These are phyloP conservation scores for Leucoraja erinaceus DNA, from an alignment of 2,113 vertebrate species.

Conservation along the genomic window DNA sequence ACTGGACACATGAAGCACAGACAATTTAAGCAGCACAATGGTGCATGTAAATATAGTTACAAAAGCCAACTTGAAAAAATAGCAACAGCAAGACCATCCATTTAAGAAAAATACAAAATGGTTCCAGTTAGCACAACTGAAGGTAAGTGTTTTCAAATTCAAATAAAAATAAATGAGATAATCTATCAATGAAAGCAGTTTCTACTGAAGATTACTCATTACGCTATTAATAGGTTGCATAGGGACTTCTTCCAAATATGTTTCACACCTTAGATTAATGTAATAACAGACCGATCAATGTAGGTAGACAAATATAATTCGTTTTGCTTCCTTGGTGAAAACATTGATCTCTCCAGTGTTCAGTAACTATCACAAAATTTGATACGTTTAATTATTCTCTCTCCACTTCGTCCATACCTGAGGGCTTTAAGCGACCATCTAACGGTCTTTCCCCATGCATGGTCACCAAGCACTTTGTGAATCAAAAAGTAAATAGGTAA, in stretches of 20 bases:
- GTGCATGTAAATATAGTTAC: constrained; percentile 6
- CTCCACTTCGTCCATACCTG: neutral
- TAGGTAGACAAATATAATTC: neutral
- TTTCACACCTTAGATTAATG: neutral
- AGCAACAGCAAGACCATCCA: constrained; percentile 10
- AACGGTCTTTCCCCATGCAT: neutral
- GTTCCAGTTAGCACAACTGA: neutral
- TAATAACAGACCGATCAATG: neutral
- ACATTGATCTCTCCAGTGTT: neutral
- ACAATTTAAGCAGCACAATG: constrained; percentile 19
- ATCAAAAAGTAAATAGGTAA: neutral
- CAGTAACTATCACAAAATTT: neutral
- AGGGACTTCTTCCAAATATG: neutral
- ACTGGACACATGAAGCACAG: constrained; percentile 1
- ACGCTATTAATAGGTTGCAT: neutral
- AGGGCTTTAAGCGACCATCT: neutral
- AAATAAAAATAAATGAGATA: neutral
- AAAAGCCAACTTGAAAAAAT: constrained; percentile 20
- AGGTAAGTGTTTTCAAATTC: neutral
- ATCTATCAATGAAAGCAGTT: constrained; percentile 21
- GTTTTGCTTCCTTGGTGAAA: neutral
- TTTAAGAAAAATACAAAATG: neutral
- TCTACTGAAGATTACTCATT: constrained; percentile 16
- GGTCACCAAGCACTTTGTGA: neutral
- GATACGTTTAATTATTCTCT: neutral